phyloP scores from a whole-genome alignment of 2,113 vertebrate species.

The Triplophysa rosa region DNA sequence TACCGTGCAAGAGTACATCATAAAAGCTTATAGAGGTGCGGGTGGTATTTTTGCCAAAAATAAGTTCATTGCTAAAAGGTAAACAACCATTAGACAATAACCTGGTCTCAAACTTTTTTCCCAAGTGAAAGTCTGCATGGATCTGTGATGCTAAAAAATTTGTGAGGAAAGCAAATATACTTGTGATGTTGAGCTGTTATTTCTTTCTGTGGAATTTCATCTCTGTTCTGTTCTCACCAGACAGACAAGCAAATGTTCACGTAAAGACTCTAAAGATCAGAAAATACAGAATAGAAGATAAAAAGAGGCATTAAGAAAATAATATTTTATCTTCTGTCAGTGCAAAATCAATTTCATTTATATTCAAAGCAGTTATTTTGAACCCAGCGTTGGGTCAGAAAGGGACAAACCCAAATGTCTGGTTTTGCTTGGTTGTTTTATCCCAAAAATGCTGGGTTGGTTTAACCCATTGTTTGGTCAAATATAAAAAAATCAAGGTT shows the following conservation, averaged over 20 bases:
- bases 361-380: neutral
- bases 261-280: slow-evolving; percentile 25
- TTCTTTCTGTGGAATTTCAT: slow-evolving; percentile 27
- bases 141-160: neutral
- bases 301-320: slow-evolving; percentile 39
- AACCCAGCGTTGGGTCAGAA: no score
- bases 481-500: no score
- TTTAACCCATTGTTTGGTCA: no score
- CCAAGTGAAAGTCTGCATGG: slow-evolving; percentile 1
- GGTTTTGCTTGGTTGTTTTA: no score
- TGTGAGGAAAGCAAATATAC: neutral
- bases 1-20: neutral
- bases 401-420: no score
- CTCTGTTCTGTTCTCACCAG: slow-evolving; percentile 1
- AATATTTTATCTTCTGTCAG: neutral
- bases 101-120: slow-evolving; percentile 6
- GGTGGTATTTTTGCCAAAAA: slow-evolving; percentile 12
- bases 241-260: neutral
- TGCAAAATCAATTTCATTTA: slow-evolving; percentile 39
- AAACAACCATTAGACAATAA: slow-evolving; percentile 1
- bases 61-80: neutral
- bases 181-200: slow-evolving; percentile 20
- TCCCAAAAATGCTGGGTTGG: no score
- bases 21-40: neutral
- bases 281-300: neutral